These are phyloP conservation scores for Brachionus rubens DNA, from an alignment of 1,140 invertebrate genomes.

Conservation along the genomic window DNA sequence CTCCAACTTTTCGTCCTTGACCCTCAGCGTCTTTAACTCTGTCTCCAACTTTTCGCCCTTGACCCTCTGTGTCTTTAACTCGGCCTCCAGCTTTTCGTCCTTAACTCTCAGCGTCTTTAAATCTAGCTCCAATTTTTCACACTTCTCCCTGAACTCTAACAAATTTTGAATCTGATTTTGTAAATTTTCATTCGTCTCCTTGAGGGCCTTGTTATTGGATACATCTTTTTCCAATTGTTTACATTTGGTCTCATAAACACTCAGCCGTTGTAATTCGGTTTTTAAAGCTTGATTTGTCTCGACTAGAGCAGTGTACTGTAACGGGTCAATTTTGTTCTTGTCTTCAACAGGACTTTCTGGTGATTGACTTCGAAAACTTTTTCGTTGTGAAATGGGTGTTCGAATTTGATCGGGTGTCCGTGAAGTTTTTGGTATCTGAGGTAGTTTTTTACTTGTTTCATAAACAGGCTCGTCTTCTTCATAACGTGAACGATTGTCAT, in stretches of 20 bases:
- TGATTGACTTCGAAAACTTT: slow-evolving; percentile 20
- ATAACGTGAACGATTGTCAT: background rate
- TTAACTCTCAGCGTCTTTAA: background rate
- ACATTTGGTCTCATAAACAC: background rate
- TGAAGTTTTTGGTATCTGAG: background rate
- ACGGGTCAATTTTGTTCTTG: slow-evolving; percentile 14
- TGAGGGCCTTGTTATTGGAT: background rate
- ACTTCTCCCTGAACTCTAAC: background rate
- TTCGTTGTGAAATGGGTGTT: background rate
- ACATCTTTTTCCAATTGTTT: slow-evolving; percentile 28
- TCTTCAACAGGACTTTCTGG: background rate
- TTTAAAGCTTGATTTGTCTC: slow-evolving; percentile 45
- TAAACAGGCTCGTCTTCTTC: slow-evolving; percentile 17
- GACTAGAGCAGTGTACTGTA: slow-evolving; percentile 39
- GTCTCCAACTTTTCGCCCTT: too few species aligned
- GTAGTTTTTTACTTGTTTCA: slow-evolving; percentile 21
- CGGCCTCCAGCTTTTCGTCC: background rate
- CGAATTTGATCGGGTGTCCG: background rate
- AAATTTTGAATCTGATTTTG: background rate
- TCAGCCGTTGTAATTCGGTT: slow-evolving; percentile 31
- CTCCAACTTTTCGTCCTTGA: too few species aligned
- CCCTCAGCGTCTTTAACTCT: too few species aligned
- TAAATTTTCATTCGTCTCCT: slow-evolving; percentile 1
- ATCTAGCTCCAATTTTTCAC: background rate
- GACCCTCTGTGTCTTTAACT: background rate